Evolutionary conservation across 2,888 invertebrate species (phyloP).

Genomic region (Metallyticus violacea): DNA sequence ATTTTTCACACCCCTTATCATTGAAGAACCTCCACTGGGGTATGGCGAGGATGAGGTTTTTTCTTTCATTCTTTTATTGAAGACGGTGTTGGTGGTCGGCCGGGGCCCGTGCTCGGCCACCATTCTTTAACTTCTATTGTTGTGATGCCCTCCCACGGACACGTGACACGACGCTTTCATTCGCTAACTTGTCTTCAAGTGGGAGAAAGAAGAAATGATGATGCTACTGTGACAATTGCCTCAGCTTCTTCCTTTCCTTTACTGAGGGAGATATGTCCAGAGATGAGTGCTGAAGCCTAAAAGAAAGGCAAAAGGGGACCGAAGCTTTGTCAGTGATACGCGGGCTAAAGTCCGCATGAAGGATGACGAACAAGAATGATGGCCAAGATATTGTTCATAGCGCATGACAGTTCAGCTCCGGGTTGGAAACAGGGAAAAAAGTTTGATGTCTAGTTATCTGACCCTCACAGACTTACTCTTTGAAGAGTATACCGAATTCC

Average conservation of each 20-base stretch:
- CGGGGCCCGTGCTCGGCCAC: background rate
- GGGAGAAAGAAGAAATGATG: slow-evolving; percentile 6
- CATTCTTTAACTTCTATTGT: slow-evolving; percentile 16
- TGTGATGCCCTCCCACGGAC: slow-evolving; percentile 7
- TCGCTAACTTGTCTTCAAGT: slow-evolving; percentile 18
- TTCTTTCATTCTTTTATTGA: slow-evolving; percentile 5
- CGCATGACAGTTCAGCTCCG: too few relatives aligned
- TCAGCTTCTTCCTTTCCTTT: background rate
- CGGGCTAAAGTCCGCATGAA: too few relatives aligned
- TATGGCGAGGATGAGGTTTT: background rate
- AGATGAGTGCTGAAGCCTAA: slow-evolving; percentile 1
- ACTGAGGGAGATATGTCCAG: background rate
- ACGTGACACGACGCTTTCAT: slow-evolving; percentile 15
- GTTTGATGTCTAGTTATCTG: too few relatives aligned
- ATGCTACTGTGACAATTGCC: slow-evolving; percentile 9
- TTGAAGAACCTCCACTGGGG: background rate
- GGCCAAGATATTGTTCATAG: too few relatives aligned
- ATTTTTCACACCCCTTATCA: slow-evolving; percentile 12
- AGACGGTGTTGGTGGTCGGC: background rate
- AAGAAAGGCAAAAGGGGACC: background rate
- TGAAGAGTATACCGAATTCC: too few relatives aligned
- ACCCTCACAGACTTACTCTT: too few relatives aligned
- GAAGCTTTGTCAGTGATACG: background rate
- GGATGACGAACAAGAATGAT: background rate
- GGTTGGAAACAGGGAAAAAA: too few relatives aligned